Evolutionary conservation across 2,113 vertebrate species (phyloP), one percentile per base, ranked within the genome.

Genomic region (Nerophis lumbriciformis): DNA sequence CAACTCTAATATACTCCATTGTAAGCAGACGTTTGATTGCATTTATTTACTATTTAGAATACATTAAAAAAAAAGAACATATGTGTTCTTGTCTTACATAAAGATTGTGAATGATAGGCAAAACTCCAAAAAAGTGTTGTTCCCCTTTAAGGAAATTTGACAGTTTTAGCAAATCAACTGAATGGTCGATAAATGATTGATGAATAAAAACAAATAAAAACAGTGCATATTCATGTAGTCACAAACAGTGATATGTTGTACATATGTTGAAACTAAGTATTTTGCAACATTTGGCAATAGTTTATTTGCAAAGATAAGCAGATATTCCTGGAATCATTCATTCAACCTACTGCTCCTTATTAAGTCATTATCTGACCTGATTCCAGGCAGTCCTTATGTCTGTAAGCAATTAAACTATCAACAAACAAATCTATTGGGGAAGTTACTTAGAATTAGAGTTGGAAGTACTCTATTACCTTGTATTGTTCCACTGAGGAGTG

Each of bases 341-440:
- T 74, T 42, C 69, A 59, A 79, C 28, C 28, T 67, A 59, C 2
- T 75, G 78, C 69, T 69, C 65, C 73, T 74, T 48, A 47, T 73
- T 83, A 78, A 81, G 83, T 57, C 59, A 63, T 59, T 60, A 64
- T 81, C 76, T 63, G 65, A 77, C 65, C 75, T 63, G 69, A 73
- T 79, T 80, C 72, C 71, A 73, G 59, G 79, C 66, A 76, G 63
- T 59, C 75, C 48, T 15, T 68, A 71, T 59, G 77, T 76, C 87
- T 89, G 87, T 68, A 83, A 88, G 77, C 72, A 70, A 86, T 90
- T 85, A 85, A 76, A 75, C 82, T 77, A 87, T 85, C 74, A 84
- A 75, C 85, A 63, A 71, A 65, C 48, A 48, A 59, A 38, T 68
- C 76, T 65, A 71, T 70, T 38, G 53, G 78, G 84, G 83, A 87